Evolutionary conservation across 1,140 invertebrate species (phyloP), one percentile per base, ranked within the genome.

Genomic region (Euglossa dilemma): DNA sequence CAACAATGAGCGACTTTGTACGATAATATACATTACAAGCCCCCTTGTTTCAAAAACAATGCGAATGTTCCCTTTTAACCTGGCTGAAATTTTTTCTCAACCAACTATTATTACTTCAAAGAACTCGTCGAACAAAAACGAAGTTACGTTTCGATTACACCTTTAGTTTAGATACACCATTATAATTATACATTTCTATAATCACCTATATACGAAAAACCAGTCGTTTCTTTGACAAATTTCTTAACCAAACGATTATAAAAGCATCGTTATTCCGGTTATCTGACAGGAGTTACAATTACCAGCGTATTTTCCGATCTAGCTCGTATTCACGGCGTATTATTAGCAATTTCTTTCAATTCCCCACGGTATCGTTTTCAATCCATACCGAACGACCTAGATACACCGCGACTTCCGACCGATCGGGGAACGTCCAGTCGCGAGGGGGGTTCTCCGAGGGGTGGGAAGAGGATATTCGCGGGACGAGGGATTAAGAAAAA

Each of bases 341-440:
- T 43, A 73, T 73, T 56, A n/a, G 52, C 56, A 74, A 45, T 61
- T 74, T 74, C 54, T 16, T 25, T 45, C 54, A 18, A 57, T 59
- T 45, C 23, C 9, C 16, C 36, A 8, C 12, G 25, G 50, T 72
- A 56, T 57, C 25, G 50, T 71, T 71, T 45, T 36, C 69, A 72
- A 28, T 80, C 57, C 56, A 54, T 73, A 54, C 16, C 52, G 36
- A 50, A 66, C 52, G 71, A 81, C 56, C 72, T 66, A 81, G 23
- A 75, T 76, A n/a, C 12, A 64, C 61, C 66, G 14, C 12, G 45
- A 20, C 45, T 50, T 43, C 50, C 52, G 25, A n/a, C 18, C 45
- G 16, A n/a, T 36, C 50, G 45, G 61, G 45, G 61, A 85, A 64
- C 61, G 57, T 50, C 12, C 69, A 9, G 69, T 50, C 25, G 36